Base-by-base conservation (phyloP, 2,888 invertebrate species). In the Stramonita haemastoma region DNA sequence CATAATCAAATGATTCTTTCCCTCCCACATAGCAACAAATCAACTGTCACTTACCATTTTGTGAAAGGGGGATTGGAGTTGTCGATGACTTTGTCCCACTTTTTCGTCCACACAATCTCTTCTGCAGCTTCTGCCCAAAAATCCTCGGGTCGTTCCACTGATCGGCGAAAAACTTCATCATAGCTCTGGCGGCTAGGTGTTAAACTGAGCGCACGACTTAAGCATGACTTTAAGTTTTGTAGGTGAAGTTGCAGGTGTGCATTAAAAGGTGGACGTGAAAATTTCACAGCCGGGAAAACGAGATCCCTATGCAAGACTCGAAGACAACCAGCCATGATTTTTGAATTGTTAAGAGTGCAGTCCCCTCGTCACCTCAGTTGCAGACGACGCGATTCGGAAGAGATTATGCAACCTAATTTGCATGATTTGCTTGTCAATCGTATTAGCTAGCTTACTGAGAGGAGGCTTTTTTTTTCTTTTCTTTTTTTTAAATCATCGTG, bases 51-150 rank as follows among this genome's bases (percentile, higher is more conserved):
- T 26, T 96, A 98, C 98, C 99, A 99, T 97, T 98, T 98, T 0
- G 98, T 98, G 94, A 98, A 98, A 0, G 98, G 98, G 17, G 97
- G 97, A 93, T 98, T 97, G 34, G 97, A 97, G 94, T 98, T 97
- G 94, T 99, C 98, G 92, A 99, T 94, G 0, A 99, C 98, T 94
- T 97, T 97, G 79, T 97, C 97, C 98, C 98, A 99, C 0, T 98
- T 97, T 92, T 97, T 98, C 85, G 97, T 97, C 99, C 99, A 99
- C 87, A 97, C 97, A 26, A 98, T 96, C 90, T 97, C 96, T 8
- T 97, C 95, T 0, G 97, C 98, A n/a, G 98, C 97, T 93, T 98
- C 97, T 0, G 97, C 97, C 98, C 98, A 99, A 96, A 98, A 99
- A 79, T 97, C 97, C 92, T 98, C 98, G 0, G 98, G 98, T 26